Base-by-base conservation (phyloP, 2,888 invertebrate species). In the Ectropis crepuscularia region DNA sequence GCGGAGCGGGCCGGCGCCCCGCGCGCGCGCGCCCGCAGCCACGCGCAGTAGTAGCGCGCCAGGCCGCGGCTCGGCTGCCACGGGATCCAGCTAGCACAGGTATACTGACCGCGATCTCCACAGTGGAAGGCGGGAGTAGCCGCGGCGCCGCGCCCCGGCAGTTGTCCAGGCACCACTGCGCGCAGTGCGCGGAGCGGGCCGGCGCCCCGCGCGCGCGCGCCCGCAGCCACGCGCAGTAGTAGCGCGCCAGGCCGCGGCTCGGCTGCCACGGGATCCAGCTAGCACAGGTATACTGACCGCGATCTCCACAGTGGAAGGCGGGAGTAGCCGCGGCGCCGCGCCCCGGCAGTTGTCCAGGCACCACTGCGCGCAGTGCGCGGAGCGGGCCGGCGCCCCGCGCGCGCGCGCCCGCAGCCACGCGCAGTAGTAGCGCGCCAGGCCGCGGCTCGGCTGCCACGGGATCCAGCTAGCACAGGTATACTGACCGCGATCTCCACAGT, bases 231-330 rank as follows among this genome's bases (percentile, higher is more conserved):
- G 88, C 83, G 75, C 95, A 93, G 82, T 96, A 95, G 89, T 97
- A 97, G 80, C 97, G 96, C 79, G 95, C 95, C 7, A 98, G 93
- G 0, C 96, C 93, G 86, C 97, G 97, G 72, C 96, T 95, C 0
- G 99, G 98, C 81, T 97, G 97, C 92, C 98, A 99, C n/a, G 98
- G 97, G 1, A 98, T 98, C 41, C 98, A 96, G 75, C 97, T 96
- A 60, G 98, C 93, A 82, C 98, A 98, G 53, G 28, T 8, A 12
- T 53, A 94, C 95, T 94, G 86, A 97, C 97, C 57, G 98, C 97
- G 57, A 98, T 97, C 93, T 98, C 98, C 5, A 98, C 97, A 43
- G 97, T 96, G 43, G 98, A 98, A 0, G 98, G 98, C 46, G 98
- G 97, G 85, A 96, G 95, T 72, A 96, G 95, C 45, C 98, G 87